Evolutionary conservation across 2,888 invertebrate species (phyloP).

Genomic region (Nomada goodeniana): DNA sequence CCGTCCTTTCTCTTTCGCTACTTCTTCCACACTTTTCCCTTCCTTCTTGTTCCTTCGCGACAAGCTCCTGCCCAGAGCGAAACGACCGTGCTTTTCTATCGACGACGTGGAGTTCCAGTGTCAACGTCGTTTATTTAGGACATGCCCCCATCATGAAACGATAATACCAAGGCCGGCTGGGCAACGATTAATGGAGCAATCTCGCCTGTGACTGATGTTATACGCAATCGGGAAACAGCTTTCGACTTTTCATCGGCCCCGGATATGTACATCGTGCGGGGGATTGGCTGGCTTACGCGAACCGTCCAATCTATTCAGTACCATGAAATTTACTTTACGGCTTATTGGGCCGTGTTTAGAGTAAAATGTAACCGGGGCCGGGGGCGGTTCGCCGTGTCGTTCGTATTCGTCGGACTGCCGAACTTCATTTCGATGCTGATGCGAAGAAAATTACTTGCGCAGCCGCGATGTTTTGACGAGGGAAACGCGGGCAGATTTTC

Average conservation of each 20-base stretch:
- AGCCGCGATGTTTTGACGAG: slow-evolving; percentile 1
- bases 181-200: slow-evolving; percentile 69
- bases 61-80: not conserved
- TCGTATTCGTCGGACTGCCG: not conserved
- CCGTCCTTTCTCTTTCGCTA: not conserved
- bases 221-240: slow-evolving; percentile 65
- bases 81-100: not conserved
- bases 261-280: slow-evolving; percentile 30
- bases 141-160: slow-evolving; percentile 58
- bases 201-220: slow-evolving; percentile 60
- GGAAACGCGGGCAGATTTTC: not conserved
- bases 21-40: too few species aligned
- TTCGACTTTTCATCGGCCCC: slow-evolving; percentile 61
- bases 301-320: slow-evolving; percentile 51
- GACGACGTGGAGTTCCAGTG: not conserved
- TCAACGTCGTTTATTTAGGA: slow-evolving; percentile 64
- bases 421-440: slow-evolving; percentile 18
- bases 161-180: slow-evolving; percentile 59
- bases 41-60: not conserved
- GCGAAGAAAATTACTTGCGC: slow-evolving; percentile 15
- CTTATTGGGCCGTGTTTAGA: slow-evolving; percentile 47
- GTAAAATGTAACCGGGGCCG: slow-evolving; percentile 33
- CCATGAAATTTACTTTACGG: slow-evolving; percentile 61
- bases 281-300: slow-evolving; percentile 49
- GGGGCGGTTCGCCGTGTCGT: not conserved